Conservation (phyloP, 2,113 vertebrate species). For the Gasterosteus aculeatus region DNA sequence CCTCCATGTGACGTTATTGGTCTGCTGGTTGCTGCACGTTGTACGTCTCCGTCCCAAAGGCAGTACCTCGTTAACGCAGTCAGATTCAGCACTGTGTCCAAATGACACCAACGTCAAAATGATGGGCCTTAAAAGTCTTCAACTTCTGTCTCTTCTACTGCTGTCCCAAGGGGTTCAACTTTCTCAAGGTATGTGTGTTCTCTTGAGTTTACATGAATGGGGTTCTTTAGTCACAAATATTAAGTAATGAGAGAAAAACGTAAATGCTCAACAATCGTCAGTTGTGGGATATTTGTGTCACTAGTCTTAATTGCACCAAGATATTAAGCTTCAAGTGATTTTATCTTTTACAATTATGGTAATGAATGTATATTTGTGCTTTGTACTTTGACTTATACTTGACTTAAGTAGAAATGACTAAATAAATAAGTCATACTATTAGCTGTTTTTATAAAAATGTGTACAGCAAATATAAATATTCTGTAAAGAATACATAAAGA, state of each 20-base stretch:
- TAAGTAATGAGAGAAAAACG: background rate
- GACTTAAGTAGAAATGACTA: background rate
- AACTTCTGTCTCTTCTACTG: slow-evolving; percentile 60
- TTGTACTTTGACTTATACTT: no score
- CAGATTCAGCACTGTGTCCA: slow-evolving; percentile 17
- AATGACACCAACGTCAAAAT: slow-evolving; percentile 18
- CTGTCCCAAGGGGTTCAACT: slow-evolving; percentile 53
- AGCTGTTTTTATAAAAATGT: background rate
- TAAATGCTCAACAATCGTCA: background rate
- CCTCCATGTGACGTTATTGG: slow-evolving; percentile 39
- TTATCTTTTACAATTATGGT: background rate
- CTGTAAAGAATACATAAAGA: background rate
- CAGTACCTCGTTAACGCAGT: slow-evolving; percentile 15
- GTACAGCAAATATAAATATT: background rate
- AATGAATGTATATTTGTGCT: background rate
- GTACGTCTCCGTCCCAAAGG: slow-evolving; percentile 23
- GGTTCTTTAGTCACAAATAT: background rate
- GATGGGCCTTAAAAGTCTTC: slow-evolving; percentile 62
- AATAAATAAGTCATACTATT: background rate
- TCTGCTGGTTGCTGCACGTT: slow-evolving; percentile 18
- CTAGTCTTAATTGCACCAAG: background rate
- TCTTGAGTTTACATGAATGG: background rate
- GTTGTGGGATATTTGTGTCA: background rate
- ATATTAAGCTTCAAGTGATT: background rate
- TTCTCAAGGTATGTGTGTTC: slow-evolving; percentile 63